These are phyloP conservation scores for Rhizoglyphus robini DNA, from an alignment of 1,140 invertebrate species.

Conservation along the genomic window DNA sequence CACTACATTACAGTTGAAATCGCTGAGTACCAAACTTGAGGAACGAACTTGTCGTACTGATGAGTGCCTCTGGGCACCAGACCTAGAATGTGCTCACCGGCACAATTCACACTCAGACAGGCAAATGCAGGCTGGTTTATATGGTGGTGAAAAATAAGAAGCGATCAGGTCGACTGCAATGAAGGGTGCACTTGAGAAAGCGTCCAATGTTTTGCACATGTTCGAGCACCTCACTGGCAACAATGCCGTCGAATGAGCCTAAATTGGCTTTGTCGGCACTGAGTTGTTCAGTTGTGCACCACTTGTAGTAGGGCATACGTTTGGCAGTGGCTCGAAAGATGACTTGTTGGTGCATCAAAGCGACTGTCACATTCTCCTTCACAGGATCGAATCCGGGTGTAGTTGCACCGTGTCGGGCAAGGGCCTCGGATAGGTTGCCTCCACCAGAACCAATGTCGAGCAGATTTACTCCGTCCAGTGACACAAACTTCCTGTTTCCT, in stretches of 20 bases:
- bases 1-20: conserved; percentile 6
- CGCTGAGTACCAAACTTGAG: no score
- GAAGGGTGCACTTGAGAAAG: conserved; percentile 58
- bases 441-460: conserved; percentile 82
- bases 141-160: conserved; percentile 83
- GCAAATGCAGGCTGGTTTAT: conserved; percentile 63
- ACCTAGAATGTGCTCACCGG: conserved; percentile 59
- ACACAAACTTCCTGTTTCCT: no score
- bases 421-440: conserved; percentile 57
- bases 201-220: conserved; percentile 61
- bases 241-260: no score
- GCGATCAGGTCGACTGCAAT: conserved; percentile 46
- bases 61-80: conserved; percentile 61
- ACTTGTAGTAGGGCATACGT: conserved; percentile 27
- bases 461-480: conserved; percentile 50
- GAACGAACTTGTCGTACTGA: no score
- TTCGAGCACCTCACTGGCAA: no score
- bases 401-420: conserved; percentile 57
- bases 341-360: conserved; percentile 42
- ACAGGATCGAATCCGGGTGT: conserved; percentile 74
- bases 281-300: conserved; percentile 45
- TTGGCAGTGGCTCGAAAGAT: conserved; percentile 30
- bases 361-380: conserved; percentile 49
- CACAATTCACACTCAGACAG: conserved; percentile 53
- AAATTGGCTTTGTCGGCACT: conserved; percentile 30